Evolutionary conservation across 2,113 vertebrate species (phyloP), one percentile per base, ranked within the genome.

Genomic region (Epinephelus moara): DNA sequence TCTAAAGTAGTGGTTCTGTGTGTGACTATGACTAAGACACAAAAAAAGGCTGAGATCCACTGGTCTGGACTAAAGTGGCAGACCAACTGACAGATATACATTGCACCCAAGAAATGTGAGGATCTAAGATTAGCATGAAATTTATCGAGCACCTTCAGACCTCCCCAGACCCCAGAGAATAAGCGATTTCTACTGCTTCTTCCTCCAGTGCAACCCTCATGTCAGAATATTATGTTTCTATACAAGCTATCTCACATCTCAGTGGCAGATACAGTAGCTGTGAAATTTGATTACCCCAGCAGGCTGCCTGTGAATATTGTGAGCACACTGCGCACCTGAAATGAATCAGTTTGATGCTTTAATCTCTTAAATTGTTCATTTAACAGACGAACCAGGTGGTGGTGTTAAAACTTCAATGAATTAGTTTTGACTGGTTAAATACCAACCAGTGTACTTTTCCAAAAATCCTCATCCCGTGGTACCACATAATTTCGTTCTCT

Each of bases 361-460:
- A 18, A 67, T 70, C 61, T 42, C 25, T 45, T 17, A 56, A 45
- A 45, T 49, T 73, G 62, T 17, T 62, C 18, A 50, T 72, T 68
- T 33, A 25, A 57, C 57, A 53, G 60, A 47, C 25, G 49, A 47
- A 72, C 42, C 74, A 81, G 21, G 59, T 69, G 64, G 21, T 19
- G 45, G 40, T 30, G 59, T 70, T 59, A 30, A 53, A 63, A 42
- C 57, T 3, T 47, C n/a, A 45, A 12, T 30, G 33, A 69, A 70
- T 78, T 56, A 27, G 4, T 55, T 67, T n/a, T 64, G 33, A 70
- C 27, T 52, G 2, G 4, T 64, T 55, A 60, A 78, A 78, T 33
- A 45, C 5, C 25, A 52, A 25, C 25, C 11, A 1, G 25, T 55
- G 18, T 70, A 17, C 12, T 71, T 72, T 47, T 8, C 6, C 33